Evolutionary conservation across 2,113 vertebrate species (phyloP), one percentile per base, ranked within the genome.

Genomic region (Corvus hawaiiensis): DNA sequence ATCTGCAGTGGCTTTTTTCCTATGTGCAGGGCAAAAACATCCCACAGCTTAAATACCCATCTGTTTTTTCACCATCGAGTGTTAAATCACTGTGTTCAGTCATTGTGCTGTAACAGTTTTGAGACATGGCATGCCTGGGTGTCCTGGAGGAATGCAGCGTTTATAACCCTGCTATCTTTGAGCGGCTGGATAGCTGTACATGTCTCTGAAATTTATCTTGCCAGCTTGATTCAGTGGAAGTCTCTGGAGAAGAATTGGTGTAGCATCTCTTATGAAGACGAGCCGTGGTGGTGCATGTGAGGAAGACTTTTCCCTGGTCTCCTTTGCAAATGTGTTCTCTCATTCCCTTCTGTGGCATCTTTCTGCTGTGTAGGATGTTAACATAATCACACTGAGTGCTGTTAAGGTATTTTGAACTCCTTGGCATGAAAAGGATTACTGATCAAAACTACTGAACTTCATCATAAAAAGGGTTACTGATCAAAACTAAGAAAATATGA

Each of bases 121-220:
- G 10, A 3, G 3, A 22, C 1, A 1, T 1, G 10, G 23, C 35
- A 2, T 51, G 30, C 28, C 28, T 68, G 4, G 1, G 8, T 67
- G 33, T 77, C 66, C 76, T 32, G 41, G 41, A 56, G 63, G 21
- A 71, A 27, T 7, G 51, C 73, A 23, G 32, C 37, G 44, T 61
- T 79, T 49, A 6, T 52, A 82, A 28, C 44, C 19, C 24, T 30
- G 4, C 62, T 23, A 2, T 27, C 69, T 59, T 41, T n/a, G 64
- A 39, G 52, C 30, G 54, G 3, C 43, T 76, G 51, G 28, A 11
- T 18, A 39, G 35, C 4, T 49, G 49, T 30, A 9, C 9, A 0
- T 20, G 16, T 68, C 58, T 44, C 44, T 79, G 63, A 56, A 86
- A 52, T 62, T 35, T 12, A 3, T 48, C 39, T 79, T 81, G 37